These are phyloP conservation scores for Flexamia atlantica DNA, from an alignment of 2,888 invertebrate genomes.

Conservation along the genomic window DNA sequence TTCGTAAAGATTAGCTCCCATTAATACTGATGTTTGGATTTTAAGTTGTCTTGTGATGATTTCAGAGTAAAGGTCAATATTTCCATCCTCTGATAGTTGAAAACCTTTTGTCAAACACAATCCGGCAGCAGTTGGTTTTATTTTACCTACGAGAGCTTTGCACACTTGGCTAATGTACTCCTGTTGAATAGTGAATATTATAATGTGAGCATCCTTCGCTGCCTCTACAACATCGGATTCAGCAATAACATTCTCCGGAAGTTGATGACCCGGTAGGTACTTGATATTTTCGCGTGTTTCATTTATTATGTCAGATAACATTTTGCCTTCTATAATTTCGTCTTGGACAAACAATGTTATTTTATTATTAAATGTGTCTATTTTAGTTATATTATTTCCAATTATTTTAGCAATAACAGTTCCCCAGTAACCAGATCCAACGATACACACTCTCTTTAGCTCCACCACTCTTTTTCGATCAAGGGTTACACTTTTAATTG, in stretches of 20 bases:
- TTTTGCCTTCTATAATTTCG: neutral
- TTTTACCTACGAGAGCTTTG: neutral
- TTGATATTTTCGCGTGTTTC: conserved; percentile 19
- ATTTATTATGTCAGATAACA: neutral
- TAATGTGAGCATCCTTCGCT: conserved; percentile 5
- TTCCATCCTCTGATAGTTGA: conserved; percentile 71
- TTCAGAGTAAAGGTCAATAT: conserved; percentile 80
- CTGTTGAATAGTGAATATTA: neutral
- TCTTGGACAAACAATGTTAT: conserved; percentile 4
- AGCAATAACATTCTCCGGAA: conserved; percentile 5
- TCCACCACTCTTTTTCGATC: neutral
- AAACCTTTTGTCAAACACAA: conserved; percentile 24
- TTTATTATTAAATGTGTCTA: neutral
- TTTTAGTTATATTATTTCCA: conserved; percentile 9
- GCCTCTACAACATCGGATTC: conserved; percentile 9
- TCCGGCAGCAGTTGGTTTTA: conserved; percentile 2
- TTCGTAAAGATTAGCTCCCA: conserved; percentile 85
- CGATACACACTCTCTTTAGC: conserved; percentile 2
- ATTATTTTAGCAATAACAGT: conserved; percentile 22
- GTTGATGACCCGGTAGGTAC: neutral
- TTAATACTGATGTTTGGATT: conserved; percentile 81
- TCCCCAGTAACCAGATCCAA: neutral
- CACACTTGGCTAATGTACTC: neutral
- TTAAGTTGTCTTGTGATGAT: conserved; percentile 78
- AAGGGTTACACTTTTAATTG: neutral